phyloP scores from a whole-genome alignment of 53 echinoderm and acorn worm species.

The Stichopus horrens region DNA sequence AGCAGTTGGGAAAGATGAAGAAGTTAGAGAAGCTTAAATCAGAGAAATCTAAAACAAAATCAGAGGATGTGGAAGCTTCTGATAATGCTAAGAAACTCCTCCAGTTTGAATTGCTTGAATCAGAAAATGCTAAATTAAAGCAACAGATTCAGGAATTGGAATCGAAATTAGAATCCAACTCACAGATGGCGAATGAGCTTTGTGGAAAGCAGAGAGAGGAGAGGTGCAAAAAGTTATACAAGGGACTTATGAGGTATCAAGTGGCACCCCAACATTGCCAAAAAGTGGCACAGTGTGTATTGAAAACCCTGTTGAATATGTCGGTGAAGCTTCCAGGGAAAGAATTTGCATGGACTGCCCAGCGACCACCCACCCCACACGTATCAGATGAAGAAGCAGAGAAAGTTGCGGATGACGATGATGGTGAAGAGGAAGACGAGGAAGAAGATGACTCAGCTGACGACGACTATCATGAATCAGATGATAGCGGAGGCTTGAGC shows the following conservation, averaged over 20 bases:
- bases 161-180: neutral
- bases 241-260: neutral
- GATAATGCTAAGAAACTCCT: slow-evolving; percentile 26
- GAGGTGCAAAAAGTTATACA: slow-evolving; percentile 21
- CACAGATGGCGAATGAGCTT: neutral
- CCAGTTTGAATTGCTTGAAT: neutral
- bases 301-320: slow-evolving; percentile 15
- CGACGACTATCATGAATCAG: neutral
- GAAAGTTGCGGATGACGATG: neutral
- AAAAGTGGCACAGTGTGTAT: slow-evolving; percentile 20
- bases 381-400: slow-evolving; percentile 40
- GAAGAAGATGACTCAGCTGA: neutral
- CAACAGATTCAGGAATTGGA: slow-evolving; percentile 19
- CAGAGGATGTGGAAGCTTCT: neutral
- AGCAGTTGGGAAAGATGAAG: slow-evolving; percentile 4
- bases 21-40: slow-evolving; percentile 1
- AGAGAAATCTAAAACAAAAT: neutral
- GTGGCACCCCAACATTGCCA: neutral
- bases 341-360: slow-evolving; percentile 39
- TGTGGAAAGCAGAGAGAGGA: slow-evolving; percentile 16
- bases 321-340: slow-evolving; percentile 29
- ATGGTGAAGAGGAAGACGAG: neutral
- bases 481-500: neutral
- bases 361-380: slow-evolving; percentile 32
- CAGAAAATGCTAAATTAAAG: slow-evolving; percentile 7